A percentile compares a stretch with the other conserved stretches of the same genome.
These are phyloP conservation scores for Apantesis nais DNA, from an alignment of 2,888 invertebrate genomes.

Conservation along the genomic window DNA sequence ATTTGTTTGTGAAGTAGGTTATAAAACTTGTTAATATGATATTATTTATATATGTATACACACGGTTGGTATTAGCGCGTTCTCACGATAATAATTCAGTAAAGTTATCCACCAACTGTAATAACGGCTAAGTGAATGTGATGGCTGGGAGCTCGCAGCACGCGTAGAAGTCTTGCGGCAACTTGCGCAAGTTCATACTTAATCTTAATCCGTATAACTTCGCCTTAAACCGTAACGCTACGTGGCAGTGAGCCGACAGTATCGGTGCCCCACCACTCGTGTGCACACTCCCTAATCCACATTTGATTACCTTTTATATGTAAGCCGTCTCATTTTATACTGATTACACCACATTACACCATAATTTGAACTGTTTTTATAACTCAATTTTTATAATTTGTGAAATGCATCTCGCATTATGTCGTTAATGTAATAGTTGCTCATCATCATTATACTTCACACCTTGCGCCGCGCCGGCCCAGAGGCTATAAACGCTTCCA, in stretches of 20 bases:
- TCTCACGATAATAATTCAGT: conserved; percentile 26
- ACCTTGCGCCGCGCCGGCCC: conserved; percentile 17
- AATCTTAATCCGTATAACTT: conserved; percentile 39
- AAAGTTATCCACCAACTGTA: conserved; percentile 28
- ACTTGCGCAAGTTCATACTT: conserved; percentile 30
- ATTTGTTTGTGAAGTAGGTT: background rate
- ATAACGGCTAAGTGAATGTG: conserved; percentile 35
- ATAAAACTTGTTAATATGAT: too few relatives aligned
- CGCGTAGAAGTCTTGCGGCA: conserved; percentile 14
- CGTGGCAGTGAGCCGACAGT: background rate
- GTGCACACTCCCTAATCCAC: conserved; percentile 42
- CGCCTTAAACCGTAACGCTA: conserved; percentile 30
- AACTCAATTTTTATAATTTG: conserved; percentile 31
- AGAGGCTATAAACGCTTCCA: background rate
- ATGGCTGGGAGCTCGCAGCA: conserved; percentile 12
- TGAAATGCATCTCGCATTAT: conserved; percentile 21
- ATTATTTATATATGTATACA: background rate
- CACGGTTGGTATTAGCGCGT: conserved; percentile 2
- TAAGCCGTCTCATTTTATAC: conserved; percentile 21
- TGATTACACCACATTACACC: conserved; percentile 32
- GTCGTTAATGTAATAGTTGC: conserved; percentile 26
- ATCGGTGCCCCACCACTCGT: conserved; percentile 1
- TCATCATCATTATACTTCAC: conserved; percentile 38
- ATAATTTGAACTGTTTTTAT: conserved; percentile 24
- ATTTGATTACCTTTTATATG: conserved; percentile 46